Percentiles rank a stretch among this genome's conserved stretches.
These are phyloP conservation scores for Piaya cayana DNA, from an alignment of 2,113 vertebrate genomes.

Conservation along the genomic window DNA sequence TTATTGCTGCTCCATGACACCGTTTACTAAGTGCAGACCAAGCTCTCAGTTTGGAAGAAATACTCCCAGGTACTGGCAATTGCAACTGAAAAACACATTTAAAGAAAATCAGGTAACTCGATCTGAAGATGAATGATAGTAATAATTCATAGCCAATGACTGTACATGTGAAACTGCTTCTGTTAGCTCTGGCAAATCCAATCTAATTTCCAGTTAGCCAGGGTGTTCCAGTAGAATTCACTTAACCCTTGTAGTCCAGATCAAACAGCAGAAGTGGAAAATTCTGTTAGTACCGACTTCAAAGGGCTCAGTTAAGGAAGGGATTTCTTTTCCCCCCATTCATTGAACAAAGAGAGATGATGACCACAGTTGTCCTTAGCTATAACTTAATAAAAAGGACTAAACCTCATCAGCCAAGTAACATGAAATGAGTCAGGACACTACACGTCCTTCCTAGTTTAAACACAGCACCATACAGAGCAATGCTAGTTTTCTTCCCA, in stretches of 20 bases:
- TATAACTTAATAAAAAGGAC: not conserved
- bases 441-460: accelerated
- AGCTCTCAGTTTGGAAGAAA: not conserved
- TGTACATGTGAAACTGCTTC: not conserved
- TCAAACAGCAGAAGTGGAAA: not conserved
- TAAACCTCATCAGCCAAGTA: not conserved
- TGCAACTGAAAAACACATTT: not conserved
- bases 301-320: not conserved
- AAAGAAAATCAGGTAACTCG: not conserved
- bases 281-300: not conserved
- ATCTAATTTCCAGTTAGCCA: not conserved
- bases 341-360: not conserved
- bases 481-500: not conserved
- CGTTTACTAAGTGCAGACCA: not conserved
- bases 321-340: not conserved
- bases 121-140: not conserved
- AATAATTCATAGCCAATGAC: not conserved
- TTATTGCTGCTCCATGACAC: not conserved
- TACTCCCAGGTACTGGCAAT: not conserved
- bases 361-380: not conserved
- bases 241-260: not conserved
- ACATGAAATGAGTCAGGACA: not conserved
- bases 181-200: not conserved
- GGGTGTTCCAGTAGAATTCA: not conserved
- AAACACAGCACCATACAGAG: not conserved